Percentiles rank a stretch among this genome's conserved stretches.
These are phyloP conservation scores for Zaprionus obscuricornis DNA, from an alignment of 2,888 invertebrate genomes.

Conservation along the genomic window DNA sequence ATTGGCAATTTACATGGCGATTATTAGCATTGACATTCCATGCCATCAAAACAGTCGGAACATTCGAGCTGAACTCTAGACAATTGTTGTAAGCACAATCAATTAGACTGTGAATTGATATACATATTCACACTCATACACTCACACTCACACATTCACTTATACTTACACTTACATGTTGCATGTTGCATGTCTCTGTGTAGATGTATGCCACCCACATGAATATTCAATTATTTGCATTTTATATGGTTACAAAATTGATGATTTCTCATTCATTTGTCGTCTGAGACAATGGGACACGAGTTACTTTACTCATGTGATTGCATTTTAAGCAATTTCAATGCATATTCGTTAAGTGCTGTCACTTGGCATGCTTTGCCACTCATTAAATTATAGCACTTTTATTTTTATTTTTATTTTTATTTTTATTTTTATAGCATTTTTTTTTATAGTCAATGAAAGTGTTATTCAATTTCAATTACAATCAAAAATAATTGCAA, in stretches of 20 bases:
- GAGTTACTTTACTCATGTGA: background rate
- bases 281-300: constrained; percentile 17
- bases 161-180: constrained; percentile 10
- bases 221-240: constrained; percentile 46
- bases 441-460: no score
- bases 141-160: constrained; percentile 1
- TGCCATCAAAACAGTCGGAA: constrained; percentile 38
- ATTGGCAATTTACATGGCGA: constrained; percentile 74
- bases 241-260: constrained; percentile 37
- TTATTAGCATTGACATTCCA: constrained; percentile 78
- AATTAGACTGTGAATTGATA: constrained; percentile 67
- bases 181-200: constrained; percentile 2
- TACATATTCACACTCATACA: constrained; percentile 25
- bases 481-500: no score
- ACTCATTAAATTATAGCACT: no score
- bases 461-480: no score
- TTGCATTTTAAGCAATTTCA: background rate
- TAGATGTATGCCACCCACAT: constrained; percentile 25
- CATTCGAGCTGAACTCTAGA: constrained; percentile 43
- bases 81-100: constrained; percentile 76
- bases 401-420: no score
- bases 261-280: constrained; percentile 26
- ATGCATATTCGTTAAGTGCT: no score
- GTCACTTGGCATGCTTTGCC: no score
- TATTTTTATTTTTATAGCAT: no score